Evolutionary conservation across 1,140 invertebrate genomes (phyloP), one percentile per base, ranked within the genome.

Genomic region (Goniozus legneri): DNA sequence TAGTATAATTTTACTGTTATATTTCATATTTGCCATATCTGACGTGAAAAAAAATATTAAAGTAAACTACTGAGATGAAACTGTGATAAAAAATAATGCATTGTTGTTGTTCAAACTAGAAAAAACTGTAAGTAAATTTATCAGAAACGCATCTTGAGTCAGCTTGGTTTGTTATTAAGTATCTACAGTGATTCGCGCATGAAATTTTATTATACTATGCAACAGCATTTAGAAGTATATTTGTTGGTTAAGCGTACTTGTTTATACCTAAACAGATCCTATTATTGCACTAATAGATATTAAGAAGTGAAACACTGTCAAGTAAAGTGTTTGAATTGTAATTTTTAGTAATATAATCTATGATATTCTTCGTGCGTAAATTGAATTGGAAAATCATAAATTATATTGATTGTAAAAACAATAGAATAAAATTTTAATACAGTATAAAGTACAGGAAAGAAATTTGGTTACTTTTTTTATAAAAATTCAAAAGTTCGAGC

Each of bases 21-120:
- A 67, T 70, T 70, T 76, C 69, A 72, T 74, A 71, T 73, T 73
- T 75, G 70, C 71, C 68, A 73, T 71, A 73, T 73, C 70, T 63
- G 70, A 74, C 73, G 71, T 71, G 61, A 74, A 67, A 62, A 64
- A 60, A 72, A 72, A 73, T 65, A 65, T 52, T 64, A 65, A 70
- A 70, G n/a, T 70, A 74, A 58, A 64, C 54, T 71, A 75, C 62
- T 69, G 62, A 71, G 62, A 65, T 64, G 69, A 70, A 71, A 71
- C 71, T 74, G 73, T 76, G 73, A 76, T 76, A 75, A 62, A 61
- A 67, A 62, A 71, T 71, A n/a, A n/a, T n/a, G 68, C 69, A 70
- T 68, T 71, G 64, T 73, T 72, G 69, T 74, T 68, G 62, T 74
- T 71, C 62, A 70, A 69, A 65, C 63, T 71, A 67, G 66, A 57